Evolutionary conservation across 1,140 invertebrate genomes (phyloP), one percentile per base, ranked within the genome.

Genomic region (Ips typographus): DNA sequence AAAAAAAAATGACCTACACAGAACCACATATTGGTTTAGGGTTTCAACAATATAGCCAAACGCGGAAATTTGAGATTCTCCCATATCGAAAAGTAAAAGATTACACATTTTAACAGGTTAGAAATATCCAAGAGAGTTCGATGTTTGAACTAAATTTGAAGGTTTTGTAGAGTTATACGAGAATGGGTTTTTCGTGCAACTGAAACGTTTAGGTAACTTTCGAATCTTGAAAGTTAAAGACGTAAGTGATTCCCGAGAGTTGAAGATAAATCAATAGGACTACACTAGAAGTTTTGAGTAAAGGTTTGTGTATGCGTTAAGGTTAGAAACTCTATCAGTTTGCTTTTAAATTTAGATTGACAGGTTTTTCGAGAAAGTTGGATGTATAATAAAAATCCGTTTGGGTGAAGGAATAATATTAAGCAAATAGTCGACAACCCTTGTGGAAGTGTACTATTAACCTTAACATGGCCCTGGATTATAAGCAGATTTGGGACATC

Each of bases 401-500:
- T 49, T 49, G 44, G 7, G 44, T 49, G 22, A 49, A 8, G 44
- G 51, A 65, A 56, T 65, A 56, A 65, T 65, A 65, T 55, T 65
- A 56, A 43, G 53, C 52, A 65, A 37, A 55, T 40, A 47, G 52
- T 40, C 43, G 47, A 49, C 53, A 64, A 52, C 43, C 44, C 44
- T 49, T 22, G 7, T 6, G 44, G 44, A 49, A 1, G 44, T 49
- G 22, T 49, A 49, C 65, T 60, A 60, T 68, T 68, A 68, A 68
- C 66, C 66, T 68, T 68, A 62, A 62, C 66, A 68, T 68, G 65
- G 40, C 56, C 56, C 56, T 44, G 42, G 56, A 55, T 68, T 68
- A 60, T 60, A 68, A 60, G 49, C 57, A 68, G 65, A 68, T 68
- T 68, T 68, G 49, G 51, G 66, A 55, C 66, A 61, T 62, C 61